phyloP scores from a whole-genome alignment of 1,140 invertebrate species.

The Antheraea pernyi region DNA sequence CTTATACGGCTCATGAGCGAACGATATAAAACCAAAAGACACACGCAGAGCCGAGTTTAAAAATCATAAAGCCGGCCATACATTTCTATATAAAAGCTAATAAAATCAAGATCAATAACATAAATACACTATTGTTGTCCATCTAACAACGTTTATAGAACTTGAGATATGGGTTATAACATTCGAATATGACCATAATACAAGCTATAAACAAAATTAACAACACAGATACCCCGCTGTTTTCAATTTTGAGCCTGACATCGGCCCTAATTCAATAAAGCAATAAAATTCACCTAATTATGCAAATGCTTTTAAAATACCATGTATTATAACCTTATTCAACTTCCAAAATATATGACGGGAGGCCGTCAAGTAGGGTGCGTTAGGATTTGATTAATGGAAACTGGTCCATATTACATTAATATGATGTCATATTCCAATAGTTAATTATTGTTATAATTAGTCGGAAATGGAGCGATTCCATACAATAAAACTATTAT shows the following conservation, averaged over 20 bases:
- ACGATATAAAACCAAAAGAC: constrained; percentile 19
- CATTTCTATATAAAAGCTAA: constrained; percentile 40
- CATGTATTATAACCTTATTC: constrained; percentile 67
- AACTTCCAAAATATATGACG: constrained; percentile 61
- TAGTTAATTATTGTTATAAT: no score
- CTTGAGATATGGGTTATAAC: constrained; percentile 68
- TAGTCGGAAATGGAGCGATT: no score
- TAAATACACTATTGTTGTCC: constrained; percentile 67
- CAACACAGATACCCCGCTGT: constrained; percentile 72
- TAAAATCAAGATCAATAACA: constrained; percentile 71
- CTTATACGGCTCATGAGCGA: constrained; percentile 3
- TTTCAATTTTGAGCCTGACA: constrained; percentile 77
- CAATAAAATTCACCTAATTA: constrained; percentile 79
- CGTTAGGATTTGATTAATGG: constrained; percentile 60
- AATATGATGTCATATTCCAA: background rate
- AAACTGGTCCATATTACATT: constrained; percentile 23
- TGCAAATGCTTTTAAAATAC: constrained; percentile 75
- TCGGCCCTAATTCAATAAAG: constrained; percentile 79
- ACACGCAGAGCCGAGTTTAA: constrained; percentile 15
- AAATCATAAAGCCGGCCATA: constrained; percentile 15
- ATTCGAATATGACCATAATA: constrained; percentile 71
- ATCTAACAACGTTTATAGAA: constrained; percentile 61
- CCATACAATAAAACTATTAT: no score
- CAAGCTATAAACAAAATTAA: constrained; percentile 78
- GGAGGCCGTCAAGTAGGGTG: constrained; percentile 52